Evolutionary conservation across 2,888 invertebrate species (phyloP), one percentile per base, ranked within the genome.

Genomic region (Cepaea hortensis): DNA sequence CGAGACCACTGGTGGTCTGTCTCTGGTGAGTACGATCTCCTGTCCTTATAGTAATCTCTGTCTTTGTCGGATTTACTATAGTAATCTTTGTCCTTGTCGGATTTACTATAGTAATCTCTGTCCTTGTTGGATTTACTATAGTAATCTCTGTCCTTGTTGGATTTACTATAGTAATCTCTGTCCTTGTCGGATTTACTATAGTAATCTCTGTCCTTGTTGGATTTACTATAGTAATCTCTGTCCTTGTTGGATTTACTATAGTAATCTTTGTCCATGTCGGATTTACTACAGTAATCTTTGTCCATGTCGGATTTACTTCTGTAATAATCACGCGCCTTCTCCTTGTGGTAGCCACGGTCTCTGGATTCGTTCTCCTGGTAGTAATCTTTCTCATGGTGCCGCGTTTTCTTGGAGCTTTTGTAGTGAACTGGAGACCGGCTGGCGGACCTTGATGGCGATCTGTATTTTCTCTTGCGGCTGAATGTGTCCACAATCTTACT

Each of bases 1-100:
- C 90, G 85, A 11, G 92, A 91, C 65, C 91, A 89, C 79, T 91
- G 91, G 4, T 88, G 88, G 50, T 91, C 90, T 81, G 90, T 91
- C 23, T 91, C 90, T 70, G 88, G 90, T 11, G 90, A 88, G 80
- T 90, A 87, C 73, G 89, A 89, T 15, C 87, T 85, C 13, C 88
- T 84, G 90, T 88, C 79, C 15, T 88, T 82, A 62, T 35, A 35
- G 35, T 35, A 35, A 35, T 35, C 35, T 35, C 35, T 35, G 35
- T 35, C 35, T 35, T 35, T 35, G 35, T 35, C 35, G 35, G 35
- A 35, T 35, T 35, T 35, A 35, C 35, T 35, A 35, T 35, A 35
- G 35, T 35, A 35, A 35, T 35, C 35, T 35, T 89, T 87, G 73
- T 89, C 88, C 15, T 87, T 85, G 6, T 87, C 81, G 35, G 35